Evolutionary conservation across 2,888 invertebrate genomes (phyloP).

Genomic region (Dastarcus helophoroides): DNA sequence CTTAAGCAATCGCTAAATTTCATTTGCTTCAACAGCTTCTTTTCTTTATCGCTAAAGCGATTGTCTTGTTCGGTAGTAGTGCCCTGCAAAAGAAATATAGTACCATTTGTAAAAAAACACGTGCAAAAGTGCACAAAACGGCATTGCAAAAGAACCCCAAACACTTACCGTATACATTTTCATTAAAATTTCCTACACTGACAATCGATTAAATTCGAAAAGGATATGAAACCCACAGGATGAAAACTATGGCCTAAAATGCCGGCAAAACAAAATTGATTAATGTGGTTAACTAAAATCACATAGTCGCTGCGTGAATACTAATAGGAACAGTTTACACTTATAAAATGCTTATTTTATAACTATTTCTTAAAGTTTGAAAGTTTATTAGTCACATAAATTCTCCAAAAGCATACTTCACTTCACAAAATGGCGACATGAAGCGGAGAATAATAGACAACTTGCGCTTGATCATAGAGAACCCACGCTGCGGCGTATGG

Average conservation of each 20-base stretch:
- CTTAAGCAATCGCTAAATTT: conserved; percentile 91
- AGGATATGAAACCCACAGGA: too few relatives aligned
- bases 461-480: too few relatives aligned
- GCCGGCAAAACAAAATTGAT: too few relatives aligned
- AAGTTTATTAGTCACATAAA: neutral
- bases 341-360: neutral
- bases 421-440: conserved; percentile 1
- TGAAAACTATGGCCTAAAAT: too few relatives aligned
- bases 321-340: too few relatives aligned
- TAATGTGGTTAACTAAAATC: too few relatives aligned
- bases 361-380: neutral
- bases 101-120: neutral
- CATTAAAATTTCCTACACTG: neutral
- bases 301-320: too few relatives aligned
- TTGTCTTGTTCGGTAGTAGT: conserved; percentile 98
- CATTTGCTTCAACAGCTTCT: conserved; percentile 97
- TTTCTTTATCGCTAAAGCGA: conserved; percentile 98
- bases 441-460: too few relatives aligned
- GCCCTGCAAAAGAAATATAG: conserved; percentile 51
- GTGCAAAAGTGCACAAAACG: neutral
- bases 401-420: neutral
- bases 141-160: conserved; percentile 3
- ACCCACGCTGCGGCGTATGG: too few relatives aligned
- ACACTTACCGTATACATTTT: conserved; percentile 39
- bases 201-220: too few relatives aligned